These are phyloP conservation scores for Bursaphelenchus okinawaensis DNA, from an alignment of 2,888 invertebrate genomes.

Conservation along the genomic window DNA sequence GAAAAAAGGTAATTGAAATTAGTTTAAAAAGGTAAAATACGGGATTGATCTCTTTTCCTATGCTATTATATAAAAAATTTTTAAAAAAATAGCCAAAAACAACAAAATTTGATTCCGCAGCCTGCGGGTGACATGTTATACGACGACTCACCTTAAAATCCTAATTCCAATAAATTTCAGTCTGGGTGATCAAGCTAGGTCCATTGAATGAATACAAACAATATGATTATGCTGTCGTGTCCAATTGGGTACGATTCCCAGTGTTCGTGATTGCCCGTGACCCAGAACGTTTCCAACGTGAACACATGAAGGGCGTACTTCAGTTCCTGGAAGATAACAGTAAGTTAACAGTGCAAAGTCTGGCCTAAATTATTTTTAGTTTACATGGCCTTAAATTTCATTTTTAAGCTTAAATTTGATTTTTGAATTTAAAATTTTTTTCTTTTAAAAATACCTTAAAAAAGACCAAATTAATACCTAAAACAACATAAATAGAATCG, in stretches of 20 bases:
- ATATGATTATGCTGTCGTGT: slow-evolving; percentile 57
- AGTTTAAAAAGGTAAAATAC: no score
- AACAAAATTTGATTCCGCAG: not conserved
- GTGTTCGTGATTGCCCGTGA: slow-evolving; percentile 58
- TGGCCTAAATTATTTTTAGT: not conserved
- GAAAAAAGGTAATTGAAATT: no score
- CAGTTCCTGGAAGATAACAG: slow-evolving; percentile 58
- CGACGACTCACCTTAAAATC: not conserved
- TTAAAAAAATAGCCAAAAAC: not conserved
- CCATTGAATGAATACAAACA: slow-evolving; percentile 59
- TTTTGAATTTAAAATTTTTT: no score
- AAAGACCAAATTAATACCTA: not conserved
- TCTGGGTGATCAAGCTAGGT: slow-evolving; percentile 59
- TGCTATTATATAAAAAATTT: not conserved
- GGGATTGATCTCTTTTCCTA: no score
- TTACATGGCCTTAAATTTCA: not conserved
- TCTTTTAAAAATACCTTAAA: not conserved
- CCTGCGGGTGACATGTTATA: no score
- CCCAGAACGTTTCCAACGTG: slow-evolving; percentile 51
- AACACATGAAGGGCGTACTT: slow-evolving; percentile 57
- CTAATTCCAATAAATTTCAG: slow-evolving; percentile 34
- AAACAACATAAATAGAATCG: not conserved
- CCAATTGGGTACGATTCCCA: slow-evolving; percentile 54
- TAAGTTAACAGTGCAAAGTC: slow-evolving; percentile 26
- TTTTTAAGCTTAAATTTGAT: no score